phyloP scores from a whole-genome alignment of 2,797 vertebrate species.

The Semotilus atromaculatus region DNA sequence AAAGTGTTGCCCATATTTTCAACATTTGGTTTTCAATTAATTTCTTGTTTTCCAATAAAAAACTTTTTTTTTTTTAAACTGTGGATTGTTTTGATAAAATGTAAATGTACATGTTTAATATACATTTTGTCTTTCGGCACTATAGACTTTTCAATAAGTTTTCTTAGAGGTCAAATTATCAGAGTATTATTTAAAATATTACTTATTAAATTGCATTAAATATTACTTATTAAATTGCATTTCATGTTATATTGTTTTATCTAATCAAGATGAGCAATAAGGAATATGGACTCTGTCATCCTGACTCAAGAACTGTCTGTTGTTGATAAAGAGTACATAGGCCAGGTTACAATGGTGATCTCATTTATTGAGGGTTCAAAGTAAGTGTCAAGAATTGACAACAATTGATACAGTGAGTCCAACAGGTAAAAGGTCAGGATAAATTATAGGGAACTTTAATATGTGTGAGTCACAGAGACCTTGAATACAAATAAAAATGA shows the following conservation, averaged over 20 bases:
- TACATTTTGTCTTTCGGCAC: neutral
- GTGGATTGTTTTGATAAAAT: neutral
- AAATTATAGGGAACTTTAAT: neutral
- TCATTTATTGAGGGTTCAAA: conserved; percentile 49
- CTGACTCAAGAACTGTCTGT: conserved; percentile 27
- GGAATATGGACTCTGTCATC: conserved; percentile 36
- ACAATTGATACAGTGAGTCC: conserved; percentile 6
- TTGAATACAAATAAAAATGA: neutral
- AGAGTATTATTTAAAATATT: neutral
- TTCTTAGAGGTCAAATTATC: neutral
- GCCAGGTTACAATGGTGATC: conserved; percentile 6
- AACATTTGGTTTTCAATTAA: too few relatives aligned
- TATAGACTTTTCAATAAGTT: neutral
- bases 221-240: neutral
- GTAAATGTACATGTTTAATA: neutral
- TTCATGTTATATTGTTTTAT: neutral
- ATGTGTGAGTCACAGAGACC: neutral
- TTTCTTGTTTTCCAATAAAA: conserved; percentile 1
- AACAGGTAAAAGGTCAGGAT: conserved; percentile 27
- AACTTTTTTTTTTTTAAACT: too few relatives aligned
- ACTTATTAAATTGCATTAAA: neutral
- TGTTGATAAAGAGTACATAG: conserved; percentile 41
- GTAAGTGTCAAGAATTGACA: conserved; percentile 39
- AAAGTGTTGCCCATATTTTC: too few relatives aligned
- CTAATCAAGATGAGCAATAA: conserved; percentile 14